Evolutionary conservation across 1,140 invertebrate species (phyloP).

Genomic region (Gonioctena quinquepunctata): DNA sequence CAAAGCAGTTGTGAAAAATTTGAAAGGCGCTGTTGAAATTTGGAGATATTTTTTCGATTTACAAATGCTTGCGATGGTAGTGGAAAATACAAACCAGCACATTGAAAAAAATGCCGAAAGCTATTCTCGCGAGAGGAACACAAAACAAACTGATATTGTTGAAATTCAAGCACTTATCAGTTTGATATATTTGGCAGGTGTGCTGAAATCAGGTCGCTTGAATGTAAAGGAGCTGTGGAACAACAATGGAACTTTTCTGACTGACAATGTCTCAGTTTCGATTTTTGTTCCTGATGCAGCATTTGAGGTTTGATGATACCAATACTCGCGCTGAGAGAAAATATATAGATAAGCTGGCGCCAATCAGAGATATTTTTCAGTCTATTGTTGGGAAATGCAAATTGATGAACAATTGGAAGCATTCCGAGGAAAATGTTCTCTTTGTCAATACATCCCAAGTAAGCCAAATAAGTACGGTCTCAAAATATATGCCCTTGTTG

Average conservation of each 20-base stretch:
- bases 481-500: conserved; percentile 26
- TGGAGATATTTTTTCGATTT: conserved; percentile 10
- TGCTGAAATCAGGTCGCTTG: conserved; percentile 33
- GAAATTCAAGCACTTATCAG: conserved; percentile 27
- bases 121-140: conserved; percentile 1
- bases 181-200: conserved; percentile 38
- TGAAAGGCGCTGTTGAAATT: conserved; percentile 1
- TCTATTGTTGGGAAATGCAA: not conserved
- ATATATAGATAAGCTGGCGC: not conserved
- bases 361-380: not conserved
- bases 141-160: conserved; percentile 12
- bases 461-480: conserved; percentile 35
- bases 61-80: conserved; percentile 2
- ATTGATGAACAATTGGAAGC: conserved; percentile 26
- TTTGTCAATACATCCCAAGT: conserved; percentile 26
- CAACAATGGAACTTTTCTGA: conserved; percentile 20
- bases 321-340: not conserved
- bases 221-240: conserved; percentile 45
- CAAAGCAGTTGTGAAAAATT: no score
- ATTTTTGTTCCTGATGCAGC: not conserved
- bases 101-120: not conserved
- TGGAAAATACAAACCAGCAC: conserved; percentile 8
- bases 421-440: conserved; percentile 29
- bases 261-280: not conserved
- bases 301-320: not conserved